Base-by-base conservation (phyloP, 2,113 vertebrate species). In the Motacilla alba region DNA sequence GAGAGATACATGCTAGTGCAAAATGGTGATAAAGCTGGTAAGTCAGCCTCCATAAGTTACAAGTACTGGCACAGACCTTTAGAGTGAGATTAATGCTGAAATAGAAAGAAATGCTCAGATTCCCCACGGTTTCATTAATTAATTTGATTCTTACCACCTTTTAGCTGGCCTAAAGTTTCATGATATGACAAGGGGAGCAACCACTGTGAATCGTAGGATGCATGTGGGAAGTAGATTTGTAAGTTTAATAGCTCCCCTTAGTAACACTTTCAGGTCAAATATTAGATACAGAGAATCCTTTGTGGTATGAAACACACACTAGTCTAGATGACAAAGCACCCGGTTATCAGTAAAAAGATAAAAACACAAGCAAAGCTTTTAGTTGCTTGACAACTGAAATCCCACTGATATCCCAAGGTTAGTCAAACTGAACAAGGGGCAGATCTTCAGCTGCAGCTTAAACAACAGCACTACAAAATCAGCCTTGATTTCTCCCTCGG, bases 121-220 rank as follows among this genome's bases (percentile, higher is more conserved):
- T 69, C 41, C 49, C 46, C 28, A 20, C 2, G 12, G 49, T 41
- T 94, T 76, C 80, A 16, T 27, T 31, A 46, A 80, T 41, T 58
- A 41, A 60, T 76, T 55, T 44, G n/a, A 64, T 53, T 17, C 63
- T 53, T 66, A 37, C 4, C 28, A 15, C 12, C 12, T 50, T 77
- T 76, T 5, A 43, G 46, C 46, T 62, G 11, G 0, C 24, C 0
- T 35, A 5, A 0, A 11, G 26, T 62, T 90, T 50, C 27, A 30
- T 0, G 1, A 22, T 7, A 10, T 22, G 58, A 69, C 77, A 88
- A 67, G 0, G 2, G 0, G 0, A 55, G 28, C 24, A 80, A 66
- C n/a, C 12, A 1, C 26, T 55, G 33, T 39, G 62, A 86, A 39
- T 8, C 1, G 8, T 2, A 30, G 60, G 49, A 70, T 12, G 21